phyloP scores from a whole-genome alignment of 2,113 vertebrate species.

The Amphiprion percula region DNA sequence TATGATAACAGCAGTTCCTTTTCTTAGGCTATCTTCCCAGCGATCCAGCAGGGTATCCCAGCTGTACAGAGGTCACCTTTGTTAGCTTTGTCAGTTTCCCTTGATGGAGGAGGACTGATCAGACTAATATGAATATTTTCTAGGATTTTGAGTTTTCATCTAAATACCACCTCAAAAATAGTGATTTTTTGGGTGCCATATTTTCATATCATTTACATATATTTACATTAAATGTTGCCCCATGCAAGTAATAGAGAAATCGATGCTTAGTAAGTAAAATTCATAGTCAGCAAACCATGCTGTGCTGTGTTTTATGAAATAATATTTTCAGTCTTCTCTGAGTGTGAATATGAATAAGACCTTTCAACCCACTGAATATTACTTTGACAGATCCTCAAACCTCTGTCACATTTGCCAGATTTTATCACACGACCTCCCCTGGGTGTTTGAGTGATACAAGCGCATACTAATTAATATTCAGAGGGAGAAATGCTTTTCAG shows the following conservation, averaged over 20 bases:
- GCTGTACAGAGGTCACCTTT: slow-evolving; percentile 58
- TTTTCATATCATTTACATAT: slow-evolving; percentile 73
- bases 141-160: slow-evolving; percentile 36
- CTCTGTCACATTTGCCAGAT: neutral
- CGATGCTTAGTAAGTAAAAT: slow-evolving; percentile 25
- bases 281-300: slow-evolving; percentile 37
- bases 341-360: slow-evolving; percentile 56
- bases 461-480: slow-evolving; percentile 49
- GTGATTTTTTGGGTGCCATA: slow-evolving; percentile 33
- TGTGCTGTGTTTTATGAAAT: slow-evolving; percentile 27
- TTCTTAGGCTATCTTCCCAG: slow-evolving; percentile 57
- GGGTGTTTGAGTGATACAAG: slow-evolving; percentile 46
- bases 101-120: slow-evolving; percentile 15
- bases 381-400: slow-evolving; percentile 29
- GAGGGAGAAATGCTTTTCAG: slow-evolving; percentile 43
- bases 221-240: slow-evolving; percentile 49
- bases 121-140: slow-evolving; percentile 56
- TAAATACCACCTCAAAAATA: slow-evolving; percentile 29
- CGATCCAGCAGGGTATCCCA: slow-evolving; percentile 44
- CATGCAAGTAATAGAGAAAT: slow-evolving; percentile 14
- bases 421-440: neutral
- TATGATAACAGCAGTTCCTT: slow-evolving; percentile 43
- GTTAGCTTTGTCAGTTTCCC: slow-evolving; percentile 28
- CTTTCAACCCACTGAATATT: slow-evolving; percentile 38
- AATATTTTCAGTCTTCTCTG: slow-evolving; percentile 12